Conservation (phyloP, 2,888 invertebrate genomes). For the Seira sanloemensis region DNA sequence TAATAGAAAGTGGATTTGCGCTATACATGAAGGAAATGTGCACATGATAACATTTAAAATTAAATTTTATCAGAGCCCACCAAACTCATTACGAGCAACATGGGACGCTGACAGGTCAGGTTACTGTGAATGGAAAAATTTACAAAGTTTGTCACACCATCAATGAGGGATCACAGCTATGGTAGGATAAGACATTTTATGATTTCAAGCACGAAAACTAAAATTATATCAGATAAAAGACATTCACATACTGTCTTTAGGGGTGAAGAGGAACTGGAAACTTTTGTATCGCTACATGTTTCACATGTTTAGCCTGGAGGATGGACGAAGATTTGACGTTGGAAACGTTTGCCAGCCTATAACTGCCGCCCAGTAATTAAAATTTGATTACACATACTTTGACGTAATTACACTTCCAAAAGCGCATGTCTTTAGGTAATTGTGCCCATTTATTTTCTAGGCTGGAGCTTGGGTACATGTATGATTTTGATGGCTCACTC, state of each 20-base stretch:
- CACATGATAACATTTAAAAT: no score
- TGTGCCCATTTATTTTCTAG: slow-evolving; percentile 77
- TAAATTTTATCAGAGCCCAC: slow-evolving; percentile 79
- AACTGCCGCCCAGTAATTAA: slow-evolving; percentile 79
- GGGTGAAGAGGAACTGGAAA: slow-evolving; percentile 84
- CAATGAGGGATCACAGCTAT: slow-evolving; percentile 88
- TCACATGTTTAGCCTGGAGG: slow-evolving; percentile 85
- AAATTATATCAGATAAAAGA: no score
- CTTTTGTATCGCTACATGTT: slow-evolving; percentile 87
- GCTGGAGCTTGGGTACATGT: slow-evolving; percentile 82
- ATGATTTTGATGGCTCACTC: slow-evolving; percentile 78
- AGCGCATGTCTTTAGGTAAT: no score
- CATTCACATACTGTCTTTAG: slow-evolving; percentile 75
- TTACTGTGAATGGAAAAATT: slow-evolving; percentile 79
- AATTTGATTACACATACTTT: neutral
- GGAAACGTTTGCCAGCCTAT: slow-evolving; percentile 87
- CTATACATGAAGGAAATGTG: no score
- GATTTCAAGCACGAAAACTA: no score
- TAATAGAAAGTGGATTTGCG: no score
- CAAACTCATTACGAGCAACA: slow-evolving; percentile 91
- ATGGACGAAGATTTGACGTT: slow-evolving; percentile 83
- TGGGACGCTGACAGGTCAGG: slow-evolving; percentile 81
- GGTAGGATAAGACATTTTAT: slow-evolving; percentile 77
- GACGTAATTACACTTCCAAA: neutral
- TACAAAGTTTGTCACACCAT: slow-evolving; percentile 79